These are phyloP conservation scores for Hydraecia micacea DNA, from an alignment of 2,888 invertebrate species.

Conservation along the genomic window DNA sequence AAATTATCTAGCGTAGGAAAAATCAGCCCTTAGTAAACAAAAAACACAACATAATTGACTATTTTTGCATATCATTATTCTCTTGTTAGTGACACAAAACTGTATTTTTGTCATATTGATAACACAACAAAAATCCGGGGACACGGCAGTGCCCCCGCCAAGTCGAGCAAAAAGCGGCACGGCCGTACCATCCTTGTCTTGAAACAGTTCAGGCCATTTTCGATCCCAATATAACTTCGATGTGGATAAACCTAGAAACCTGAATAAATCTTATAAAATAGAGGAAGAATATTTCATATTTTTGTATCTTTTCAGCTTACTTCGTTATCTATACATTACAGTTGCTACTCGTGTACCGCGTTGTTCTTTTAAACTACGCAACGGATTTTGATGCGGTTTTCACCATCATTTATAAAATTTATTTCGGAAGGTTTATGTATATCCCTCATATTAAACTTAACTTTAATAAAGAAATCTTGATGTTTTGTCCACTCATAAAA, in stretches of 20 bases:
- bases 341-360: neutral
- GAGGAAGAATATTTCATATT: neutral
- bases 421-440: neutral
- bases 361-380: neutral
- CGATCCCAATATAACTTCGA: too few species aligned
- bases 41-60: too few species aligned
- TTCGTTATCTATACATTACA: neutral
- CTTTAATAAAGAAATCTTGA: neutral
- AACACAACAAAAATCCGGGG: neutral
- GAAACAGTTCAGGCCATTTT: too few species aligned
- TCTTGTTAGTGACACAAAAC: neutral
- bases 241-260: too few species aligned
- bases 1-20: conserved; percentile 71
- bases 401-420: neutral
- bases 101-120: neutral
- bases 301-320: neutral
- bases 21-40: too few species aligned
- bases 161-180: too few species aligned
- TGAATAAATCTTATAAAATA: neutral
- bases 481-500: neutral
- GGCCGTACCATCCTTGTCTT: too few species aligned
- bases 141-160: too few species aligned
- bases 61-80: too few species aligned
- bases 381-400: neutral
- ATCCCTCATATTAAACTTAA: neutral